phyloP scores from a whole-genome alignment of 2,888 invertebrate species.

The Tinea semifulvella region DNA sequence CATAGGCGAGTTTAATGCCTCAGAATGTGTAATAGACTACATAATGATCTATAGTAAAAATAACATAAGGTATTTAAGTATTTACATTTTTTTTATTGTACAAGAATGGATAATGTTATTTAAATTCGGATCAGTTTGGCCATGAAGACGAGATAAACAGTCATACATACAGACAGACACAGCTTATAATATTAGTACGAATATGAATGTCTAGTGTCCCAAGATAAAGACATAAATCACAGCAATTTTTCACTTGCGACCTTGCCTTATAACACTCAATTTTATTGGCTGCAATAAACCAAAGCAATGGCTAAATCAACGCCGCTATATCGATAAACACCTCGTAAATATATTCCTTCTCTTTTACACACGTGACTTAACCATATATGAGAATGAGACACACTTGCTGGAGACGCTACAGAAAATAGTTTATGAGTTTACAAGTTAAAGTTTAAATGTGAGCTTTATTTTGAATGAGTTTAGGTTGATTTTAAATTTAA shows the following conservation, averaged over 20 bases:
- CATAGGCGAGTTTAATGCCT: no score
- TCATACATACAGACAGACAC: no score
- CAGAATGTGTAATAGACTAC: no score
- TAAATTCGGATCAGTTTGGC: no score
- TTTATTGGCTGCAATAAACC: slow-evolving; percentile 66
- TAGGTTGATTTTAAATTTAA: slow-evolving; percentile 22
- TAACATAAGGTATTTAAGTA: no score
- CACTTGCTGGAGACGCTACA: slow-evolving; percentile 35
- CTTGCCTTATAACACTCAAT: slow-evolving; percentile 66
- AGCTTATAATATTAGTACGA: not conserved
- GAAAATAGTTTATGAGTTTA: slow-evolving; percentile 63
- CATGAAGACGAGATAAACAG: no score
- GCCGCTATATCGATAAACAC: slow-evolving; percentile 61
- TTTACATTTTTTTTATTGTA: no score
- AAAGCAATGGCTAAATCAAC: slow-evolving; percentile 66
- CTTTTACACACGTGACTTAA: slow-evolving; percentile 26
- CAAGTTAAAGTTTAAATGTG: slow-evolving; percentile 27
- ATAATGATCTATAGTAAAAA: no score
- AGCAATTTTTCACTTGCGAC: slow-evolving; percentile 56
- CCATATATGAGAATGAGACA: slow-evolving; percentile 30
- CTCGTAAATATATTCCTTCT: slow-evolving; percentile 49
- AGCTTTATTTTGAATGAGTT: slow-evolving; percentile 29
- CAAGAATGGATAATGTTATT: no score
- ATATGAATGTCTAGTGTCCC: slow-evolving; percentile 25
- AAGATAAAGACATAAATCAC: slow-evolving; percentile 60